These are phyloP conservation scores for Petroica traversi DNA, from an alignment of 2,113 vertebrate genomes.

Conservation along the genomic window DNA sequence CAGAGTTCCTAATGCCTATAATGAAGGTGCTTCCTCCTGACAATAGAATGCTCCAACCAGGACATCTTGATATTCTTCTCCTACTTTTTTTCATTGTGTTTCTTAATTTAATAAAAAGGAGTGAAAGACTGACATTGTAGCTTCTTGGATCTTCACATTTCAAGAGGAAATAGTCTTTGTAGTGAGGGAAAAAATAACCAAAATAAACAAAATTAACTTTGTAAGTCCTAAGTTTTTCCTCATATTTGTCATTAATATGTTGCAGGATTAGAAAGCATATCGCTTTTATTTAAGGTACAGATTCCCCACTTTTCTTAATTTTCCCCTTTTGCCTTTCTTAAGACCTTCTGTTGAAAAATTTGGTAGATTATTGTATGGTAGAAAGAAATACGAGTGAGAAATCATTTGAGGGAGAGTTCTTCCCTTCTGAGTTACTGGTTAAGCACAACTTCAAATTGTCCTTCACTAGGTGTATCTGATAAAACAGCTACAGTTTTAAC, in stretches of 20 bases:
- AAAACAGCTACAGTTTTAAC: not conserved
- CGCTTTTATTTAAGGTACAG: not conserved
- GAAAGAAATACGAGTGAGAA: not conserved
- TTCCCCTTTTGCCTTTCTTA: not conserved
- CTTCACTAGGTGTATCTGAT: not conserved
- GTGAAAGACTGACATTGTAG: not conserved
- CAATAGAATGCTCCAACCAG: not conserved
- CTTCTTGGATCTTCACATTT: not conserved
- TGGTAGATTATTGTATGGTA: not conserved
- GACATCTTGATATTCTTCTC: not conserved
- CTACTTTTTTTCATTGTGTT: not conserved
- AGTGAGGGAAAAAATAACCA: accelerated
- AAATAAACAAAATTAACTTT: not conserved
- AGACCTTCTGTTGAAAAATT: not conserved
- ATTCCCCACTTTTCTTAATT: not conserved
- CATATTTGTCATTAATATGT: not conserved
- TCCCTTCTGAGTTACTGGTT: not conserved
- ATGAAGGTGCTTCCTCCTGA: not conserved
- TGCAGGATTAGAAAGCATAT: accelerated
- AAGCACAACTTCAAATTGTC: not conserved
- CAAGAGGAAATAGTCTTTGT: not conserved
- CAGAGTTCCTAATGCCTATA: not conserved
- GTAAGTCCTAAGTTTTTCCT: not conserved
- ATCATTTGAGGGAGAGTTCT: not conserved
- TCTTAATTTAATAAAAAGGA: not conserved